Evolutionary conservation across 2,797 vertebrate species (phyloP).

Genomic region (Podarcis lilfordi): DNA sequence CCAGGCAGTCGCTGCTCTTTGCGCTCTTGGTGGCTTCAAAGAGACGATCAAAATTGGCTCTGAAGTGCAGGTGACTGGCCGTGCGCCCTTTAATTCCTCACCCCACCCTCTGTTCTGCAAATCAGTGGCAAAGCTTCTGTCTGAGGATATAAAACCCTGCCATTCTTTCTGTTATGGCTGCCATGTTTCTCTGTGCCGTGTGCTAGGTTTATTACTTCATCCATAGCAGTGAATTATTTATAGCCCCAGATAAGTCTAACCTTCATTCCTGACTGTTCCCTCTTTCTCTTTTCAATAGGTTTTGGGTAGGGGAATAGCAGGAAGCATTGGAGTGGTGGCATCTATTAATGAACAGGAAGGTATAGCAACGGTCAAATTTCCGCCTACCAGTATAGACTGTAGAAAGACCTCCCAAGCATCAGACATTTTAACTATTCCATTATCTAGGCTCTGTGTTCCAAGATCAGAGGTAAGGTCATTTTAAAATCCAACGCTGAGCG

Average conservation of each 20-base stretch:
- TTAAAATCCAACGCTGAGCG: conserved; percentile 54
- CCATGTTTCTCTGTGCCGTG: neutral
- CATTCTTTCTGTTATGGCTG: neutral
- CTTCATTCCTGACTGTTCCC: neutral
- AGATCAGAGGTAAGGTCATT: conserved; percentile 91
- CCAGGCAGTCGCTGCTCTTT: conserved; percentile 97
- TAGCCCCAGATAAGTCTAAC: conserved; percentile 33
- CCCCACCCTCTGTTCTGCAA: neutral
- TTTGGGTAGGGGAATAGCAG: conserved; percentile 93
- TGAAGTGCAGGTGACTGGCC: conserved; percentile 92
- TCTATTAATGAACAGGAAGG: conserved; percentile 99
- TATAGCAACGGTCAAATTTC: conserved; percentile 96
- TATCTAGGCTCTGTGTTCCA: conserved; percentile 96
- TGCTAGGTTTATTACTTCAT: rapidly evolving
- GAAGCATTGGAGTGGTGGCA: conserved; percentile 93
- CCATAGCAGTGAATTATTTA: neutral
- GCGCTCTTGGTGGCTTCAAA: conserved; percentile 97
- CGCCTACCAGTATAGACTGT: conserved; percentile 86
- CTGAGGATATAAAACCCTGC: neutral
- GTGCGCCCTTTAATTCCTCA: rapidly evolving
- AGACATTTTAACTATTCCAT: conserved; percentile 92
- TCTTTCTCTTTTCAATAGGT: conserved; percentile 80
- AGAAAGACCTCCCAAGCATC: conserved; percentile 93
- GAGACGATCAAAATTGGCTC: conserved; percentile 99
- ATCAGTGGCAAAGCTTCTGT: neutral